Conservation (phyloP, 2,797 vertebrate genomes). For the Dermochelys coriacea region DNA sequence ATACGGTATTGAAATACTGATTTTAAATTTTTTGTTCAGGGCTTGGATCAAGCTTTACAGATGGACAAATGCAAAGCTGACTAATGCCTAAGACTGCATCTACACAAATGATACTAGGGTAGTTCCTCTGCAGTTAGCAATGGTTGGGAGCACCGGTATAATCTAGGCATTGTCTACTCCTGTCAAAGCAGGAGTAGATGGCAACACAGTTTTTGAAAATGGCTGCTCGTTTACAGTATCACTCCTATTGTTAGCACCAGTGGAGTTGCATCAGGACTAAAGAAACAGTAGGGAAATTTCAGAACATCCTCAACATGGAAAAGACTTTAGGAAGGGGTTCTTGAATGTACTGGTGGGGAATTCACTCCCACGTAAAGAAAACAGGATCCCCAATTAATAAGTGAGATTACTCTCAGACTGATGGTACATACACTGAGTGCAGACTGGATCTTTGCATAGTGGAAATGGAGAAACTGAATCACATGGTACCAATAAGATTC, state of each 20-base stretch:
- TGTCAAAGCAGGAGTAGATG: neutral
- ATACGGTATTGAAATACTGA: neutral
- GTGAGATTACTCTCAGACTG: neutral
- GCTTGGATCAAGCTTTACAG: constrained; percentile 20
- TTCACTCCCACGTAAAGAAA: constrained; percentile 8
- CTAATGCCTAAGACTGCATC: constrained; percentile 38
- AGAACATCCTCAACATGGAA: neutral
- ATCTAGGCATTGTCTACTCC: neutral
- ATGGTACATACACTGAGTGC: neutral
- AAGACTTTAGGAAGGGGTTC: neutral
- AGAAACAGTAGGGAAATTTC: neutral
- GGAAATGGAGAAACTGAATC: constrained; percentile 35
- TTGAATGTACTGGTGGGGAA: neutral
- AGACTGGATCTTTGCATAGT: constrained; percentile 40
- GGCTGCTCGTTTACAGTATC: neutral
- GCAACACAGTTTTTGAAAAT: neutral
- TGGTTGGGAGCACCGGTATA: neutral
- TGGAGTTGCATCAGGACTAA: neutral
- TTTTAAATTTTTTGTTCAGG: constrained; percentile 8
- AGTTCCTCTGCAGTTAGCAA: constrained; percentile 19
- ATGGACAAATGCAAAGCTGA: constrained; percentile 5
- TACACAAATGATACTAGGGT: neutral
- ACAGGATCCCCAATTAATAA: constrained; percentile 12
- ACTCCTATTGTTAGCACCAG: neutral
- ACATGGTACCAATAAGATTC: constrained; percentile 25